Evolutionary conservation across 2,888 invertebrate species (phyloP).

Genomic region (Eupeodes latifasciatus): DNA sequence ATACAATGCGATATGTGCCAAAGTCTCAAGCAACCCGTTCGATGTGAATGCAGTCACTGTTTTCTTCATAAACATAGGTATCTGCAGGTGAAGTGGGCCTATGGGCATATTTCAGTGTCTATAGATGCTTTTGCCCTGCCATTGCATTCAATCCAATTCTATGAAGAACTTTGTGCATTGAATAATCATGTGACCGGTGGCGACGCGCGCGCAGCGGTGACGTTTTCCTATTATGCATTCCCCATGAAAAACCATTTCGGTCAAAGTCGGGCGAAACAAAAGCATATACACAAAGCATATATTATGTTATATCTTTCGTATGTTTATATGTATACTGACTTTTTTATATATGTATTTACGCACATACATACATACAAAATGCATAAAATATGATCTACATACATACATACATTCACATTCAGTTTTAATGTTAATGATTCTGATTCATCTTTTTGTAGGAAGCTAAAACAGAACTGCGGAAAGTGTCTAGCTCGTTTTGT

Average conservation of each 20-base stretch:
- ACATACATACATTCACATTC: too few species aligned
- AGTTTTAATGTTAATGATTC: too few species aligned
- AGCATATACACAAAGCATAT: slow-evolving; percentile 36
- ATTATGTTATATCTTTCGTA: background rate
- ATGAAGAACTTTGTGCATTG: slow-evolving; percentile 31
- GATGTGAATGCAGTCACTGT: too few species aligned
- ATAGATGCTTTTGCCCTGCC: background rate
- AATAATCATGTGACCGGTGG: slow-evolving; percentile 47
- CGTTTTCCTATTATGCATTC: slow-evolving; percentile 30
- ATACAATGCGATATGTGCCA: too few species aligned
- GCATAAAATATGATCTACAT: too few species aligned
- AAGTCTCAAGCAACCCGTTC: too few species aligned
- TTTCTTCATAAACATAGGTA: slow-evolving; percentile 30
- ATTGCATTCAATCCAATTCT: slow-evolving; percentile 4
- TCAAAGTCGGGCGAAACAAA: slow-evolving; percentile 69
- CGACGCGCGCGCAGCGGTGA: background rate
- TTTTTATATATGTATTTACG: too few species aligned
- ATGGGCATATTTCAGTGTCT: slow-evolving; percentile 34
- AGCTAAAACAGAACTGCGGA: too few species aligned
- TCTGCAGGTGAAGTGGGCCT: background rate
- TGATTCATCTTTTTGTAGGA: too few species aligned
- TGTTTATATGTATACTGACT: too few species aligned
- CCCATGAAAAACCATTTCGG: slow-evolving; percentile 68
- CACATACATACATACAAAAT: too few species aligned
- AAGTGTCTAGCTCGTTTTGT: too few species aligned